Conservation (phyloP, 2,888 invertebrate species). For the Hermodice carunculata region DNA sequence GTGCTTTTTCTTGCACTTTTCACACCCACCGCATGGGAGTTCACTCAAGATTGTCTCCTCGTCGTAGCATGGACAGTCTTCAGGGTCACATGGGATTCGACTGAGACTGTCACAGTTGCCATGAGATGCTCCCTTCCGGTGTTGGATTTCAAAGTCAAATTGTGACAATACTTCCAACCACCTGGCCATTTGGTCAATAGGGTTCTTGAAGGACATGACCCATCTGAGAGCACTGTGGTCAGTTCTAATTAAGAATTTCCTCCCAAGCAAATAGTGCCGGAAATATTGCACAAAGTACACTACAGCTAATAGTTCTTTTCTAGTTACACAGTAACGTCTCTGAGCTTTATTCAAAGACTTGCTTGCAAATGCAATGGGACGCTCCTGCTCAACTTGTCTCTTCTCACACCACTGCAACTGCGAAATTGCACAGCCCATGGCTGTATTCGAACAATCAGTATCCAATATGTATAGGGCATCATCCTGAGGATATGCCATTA, state of each 20-base stretch:
- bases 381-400: too few species aligned
- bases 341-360: neutral
- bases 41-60: too few species aligned
- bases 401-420: conserved; percentile 6
- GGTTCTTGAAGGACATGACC: neutral
- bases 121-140: neutral
- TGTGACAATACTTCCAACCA: neutral
- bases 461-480: neutral
- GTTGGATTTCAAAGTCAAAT: neutral
- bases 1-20: too few species aligned
- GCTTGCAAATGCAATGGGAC: neutral
- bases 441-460: neutral
- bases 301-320: neutral
- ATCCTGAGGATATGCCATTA: conserved; percentile 6
- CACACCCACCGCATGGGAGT: too few species aligned
- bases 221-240: neutral
- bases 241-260: neutral
- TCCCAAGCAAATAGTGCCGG: neutral
- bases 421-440: conserved; percentile 25
- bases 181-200: neutral
- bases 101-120: neutral
- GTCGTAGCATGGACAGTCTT: too few species aligned
- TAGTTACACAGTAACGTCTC: neutral
- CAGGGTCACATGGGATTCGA: neutral
- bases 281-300: neutral